These are phyloP conservation scores for Chlorops oryzae DNA, from an alignment of 1,140 invertebrate species.

Conservation along the genomic window DNA sequence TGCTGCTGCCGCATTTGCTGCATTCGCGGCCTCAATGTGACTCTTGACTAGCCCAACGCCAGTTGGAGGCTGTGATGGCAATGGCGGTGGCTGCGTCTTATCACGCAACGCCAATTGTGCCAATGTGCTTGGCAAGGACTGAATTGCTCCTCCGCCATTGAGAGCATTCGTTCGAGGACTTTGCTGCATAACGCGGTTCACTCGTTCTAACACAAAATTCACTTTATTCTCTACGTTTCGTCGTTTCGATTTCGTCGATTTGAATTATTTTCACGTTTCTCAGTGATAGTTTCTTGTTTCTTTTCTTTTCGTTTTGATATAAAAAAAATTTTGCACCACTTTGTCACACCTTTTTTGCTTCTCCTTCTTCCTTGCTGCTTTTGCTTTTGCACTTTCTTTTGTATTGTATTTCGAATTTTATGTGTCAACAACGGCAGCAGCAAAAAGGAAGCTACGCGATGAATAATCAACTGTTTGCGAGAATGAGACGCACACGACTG, in stretches of 20 bases:
- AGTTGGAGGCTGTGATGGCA: constrained; percentile 38
- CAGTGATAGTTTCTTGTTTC: too few relatives aligned
- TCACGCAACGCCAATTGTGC: constrained; percentile 40
- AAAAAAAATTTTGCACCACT: constrained; percentile 16
- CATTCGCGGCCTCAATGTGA: constrained; percentile 12
- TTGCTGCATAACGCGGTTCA: too few relatives aligned
- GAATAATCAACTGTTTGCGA: constrained; percentile 18
- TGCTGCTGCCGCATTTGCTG: constrained; percentile 8
- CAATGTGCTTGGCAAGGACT: constrained; percentile 42
- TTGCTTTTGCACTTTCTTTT: too few relatives aligned
- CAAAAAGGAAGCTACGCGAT: too few relatives aligned
- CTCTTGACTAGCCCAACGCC: constrained; percentile 29
- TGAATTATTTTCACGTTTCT: too few relatives aligned
- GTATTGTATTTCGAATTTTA: too few relatives aligned
- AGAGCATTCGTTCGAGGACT: constrained; percentile 43
- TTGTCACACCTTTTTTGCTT: constrained; percentile 43
- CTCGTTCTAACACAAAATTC: too few relatives aligned
- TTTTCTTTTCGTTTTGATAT: constrained; percentile 10
- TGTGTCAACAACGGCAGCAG: constrained; percentile 21
- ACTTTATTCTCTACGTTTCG: too few relatives aligned
- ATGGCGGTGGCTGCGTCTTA: constrained; percentile 37
- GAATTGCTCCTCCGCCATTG: constrained; percentile 37
- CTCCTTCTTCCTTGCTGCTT: too few relatives aligned
- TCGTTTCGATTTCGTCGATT: too few relatives aligned
- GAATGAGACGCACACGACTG: constrained; percentile 27